These are phyloP conservation scores for Hiodon alosoides DNA, from an alignment of 2,113 vertebrate genomes.

Conservation along the genomic window DNA sequence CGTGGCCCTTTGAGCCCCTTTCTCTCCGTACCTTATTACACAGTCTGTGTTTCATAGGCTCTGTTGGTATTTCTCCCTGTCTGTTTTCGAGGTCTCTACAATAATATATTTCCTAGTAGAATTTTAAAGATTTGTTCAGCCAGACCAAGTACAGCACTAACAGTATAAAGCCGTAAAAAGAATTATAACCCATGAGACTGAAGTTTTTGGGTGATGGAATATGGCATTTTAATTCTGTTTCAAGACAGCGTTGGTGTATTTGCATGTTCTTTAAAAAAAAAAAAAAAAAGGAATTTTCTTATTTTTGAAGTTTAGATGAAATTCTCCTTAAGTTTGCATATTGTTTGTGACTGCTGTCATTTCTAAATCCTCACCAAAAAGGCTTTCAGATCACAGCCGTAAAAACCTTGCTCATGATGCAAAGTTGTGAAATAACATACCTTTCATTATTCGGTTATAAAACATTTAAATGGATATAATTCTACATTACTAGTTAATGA, in stretches of 20 bases:
- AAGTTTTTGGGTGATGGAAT: neutral
- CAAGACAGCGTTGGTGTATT: neutral
- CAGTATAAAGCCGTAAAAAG: neutral
- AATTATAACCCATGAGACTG: neutral
- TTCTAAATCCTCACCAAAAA: too few relatives aligned
- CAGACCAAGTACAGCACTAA: neutral
- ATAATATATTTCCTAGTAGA: neutral
- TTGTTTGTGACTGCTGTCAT: too few relatives aligned
- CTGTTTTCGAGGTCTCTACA: neutral
- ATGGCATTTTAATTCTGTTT: neutral
- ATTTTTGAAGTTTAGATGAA: too few relatives aligned
- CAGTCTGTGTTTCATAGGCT: neutral
- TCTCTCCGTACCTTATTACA: neutral
- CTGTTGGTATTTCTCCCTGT: neutral
- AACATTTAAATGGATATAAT: too few relatives aligned
- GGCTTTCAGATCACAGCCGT: too few relatives aligned
- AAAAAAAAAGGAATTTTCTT: neutral
- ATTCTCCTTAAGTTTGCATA: too few relatives aligned
- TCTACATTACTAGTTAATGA: too few relatives aligned
- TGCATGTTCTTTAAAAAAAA: neutral
- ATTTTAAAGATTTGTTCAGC: neutral
- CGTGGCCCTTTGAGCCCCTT: slow-evolving; percentile 7
- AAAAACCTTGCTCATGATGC: too few relatives aligned
- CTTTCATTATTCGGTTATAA: too few relatives aligned
- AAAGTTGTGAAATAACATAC: too few relatives aligned